These are phyloP conservation scores for Alethe diademata DNA, from an alignment of 2,113 vertebrate genomes.

Conservation along the genomic window DNA sequence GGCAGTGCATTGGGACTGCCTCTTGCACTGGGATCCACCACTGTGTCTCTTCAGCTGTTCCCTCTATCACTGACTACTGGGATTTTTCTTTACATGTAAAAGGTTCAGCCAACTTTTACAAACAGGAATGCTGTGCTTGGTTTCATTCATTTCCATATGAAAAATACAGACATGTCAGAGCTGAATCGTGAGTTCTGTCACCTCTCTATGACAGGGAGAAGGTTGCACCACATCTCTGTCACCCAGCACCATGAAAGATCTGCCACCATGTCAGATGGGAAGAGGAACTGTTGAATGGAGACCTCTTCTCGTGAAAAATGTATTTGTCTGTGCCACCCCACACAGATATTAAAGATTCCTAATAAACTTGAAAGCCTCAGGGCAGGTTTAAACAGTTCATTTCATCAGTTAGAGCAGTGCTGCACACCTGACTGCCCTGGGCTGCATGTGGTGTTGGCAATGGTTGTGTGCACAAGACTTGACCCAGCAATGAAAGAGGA, in stretches of 20 bases:
- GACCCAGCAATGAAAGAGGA: not conserved
- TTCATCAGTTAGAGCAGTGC: not conserved
- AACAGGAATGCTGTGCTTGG: not conserved
- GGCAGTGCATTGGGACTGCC: not conserved
- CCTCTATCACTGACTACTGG: fast-evolving
- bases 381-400: not conserved
- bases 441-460: not conserved
- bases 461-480: not conserved
- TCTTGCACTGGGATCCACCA: not conserved
- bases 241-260: not conserved
- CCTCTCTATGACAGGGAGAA: not conserved
- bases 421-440: not conserved
- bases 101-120: not conserved
- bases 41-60: not conserved
- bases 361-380: not conserved
- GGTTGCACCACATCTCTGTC: not conserved
- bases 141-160: not conserved
- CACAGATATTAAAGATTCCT: not conserved
- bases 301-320: not conserved
- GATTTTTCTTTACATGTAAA: not conserved
- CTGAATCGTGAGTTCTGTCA: not conserved
- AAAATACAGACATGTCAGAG: not conserved
- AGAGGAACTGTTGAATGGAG: not conserved
- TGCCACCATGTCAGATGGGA: not conserved
- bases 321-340: not conserved